Base-by-base conservation (phyloP, 2,113 vertebrate genomes). In the Microtus montanus region DNA sequence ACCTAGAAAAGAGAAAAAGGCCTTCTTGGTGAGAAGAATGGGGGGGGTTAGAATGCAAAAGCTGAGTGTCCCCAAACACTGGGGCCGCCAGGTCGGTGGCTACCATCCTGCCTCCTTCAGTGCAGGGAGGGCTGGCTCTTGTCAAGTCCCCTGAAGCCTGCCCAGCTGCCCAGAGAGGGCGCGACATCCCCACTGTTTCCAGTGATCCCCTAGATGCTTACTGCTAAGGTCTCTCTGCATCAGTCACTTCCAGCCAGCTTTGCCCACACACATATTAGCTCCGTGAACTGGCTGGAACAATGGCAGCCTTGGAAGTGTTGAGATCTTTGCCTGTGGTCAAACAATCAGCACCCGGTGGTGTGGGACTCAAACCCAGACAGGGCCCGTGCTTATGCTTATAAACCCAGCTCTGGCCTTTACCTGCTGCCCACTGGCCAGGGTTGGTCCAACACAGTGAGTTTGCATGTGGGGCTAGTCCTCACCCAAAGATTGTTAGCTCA, bases 311-410 rank as follows among this genome's bases (percentile, higher is more conserved):
- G 33, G 35, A 35, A 2, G 52, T 4, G 3, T 0, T 10, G 9
- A 44, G 1, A 54, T 49, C 26, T 54, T 71, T 87, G 49, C 22
- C 35, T 24, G 28, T 0, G 7, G 4, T 15, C 54, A 66, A 38
- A 63, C 2, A 30, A 54, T 17, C 52, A 52, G 38, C 28, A 61
- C 7, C 73, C 35, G 28, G 41, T 63, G 17, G 26, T 14, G 14
- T 87, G 44, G 35, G 30, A 77, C 58, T 61, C 44, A n/a, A 90
- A 82, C 26, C 41, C n/a, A 61, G 13, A 24, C 10, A 58, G 15
- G 2, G 28, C 1, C 20, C 7, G 5, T 3, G 26, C 11, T 77
- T 88, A 38, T 22, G 13, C 3, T 8, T 0, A 3, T 7, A 44
- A 28, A 8, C 17, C 54, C 38, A 75, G 38, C 3, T 5, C 44